These are phyloP conservation scores for Microcaecilia unicolor DNA, from an alignment of 2,797 vertebrate species.

Conservation along the genomic window DNA sequence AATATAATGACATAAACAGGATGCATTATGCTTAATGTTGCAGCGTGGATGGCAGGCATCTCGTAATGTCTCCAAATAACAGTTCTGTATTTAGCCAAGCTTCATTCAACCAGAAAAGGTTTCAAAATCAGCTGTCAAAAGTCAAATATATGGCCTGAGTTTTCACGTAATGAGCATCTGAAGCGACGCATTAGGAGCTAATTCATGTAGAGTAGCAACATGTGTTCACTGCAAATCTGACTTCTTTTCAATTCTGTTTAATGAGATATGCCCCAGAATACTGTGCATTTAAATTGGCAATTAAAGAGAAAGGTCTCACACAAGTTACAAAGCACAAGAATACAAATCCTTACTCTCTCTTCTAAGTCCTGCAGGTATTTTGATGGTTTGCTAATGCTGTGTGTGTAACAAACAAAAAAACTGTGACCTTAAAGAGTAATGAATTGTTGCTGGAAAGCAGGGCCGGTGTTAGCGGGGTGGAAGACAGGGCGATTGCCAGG, in stretches of 20 bases:
- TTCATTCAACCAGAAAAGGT: not conserved
- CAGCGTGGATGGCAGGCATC: not conserved
- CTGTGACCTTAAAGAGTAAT: too few relatives aligned
- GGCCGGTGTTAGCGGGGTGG: too few relatives aligned
- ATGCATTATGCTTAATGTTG: conserved; percentile 6
- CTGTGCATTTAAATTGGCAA: not conserved
- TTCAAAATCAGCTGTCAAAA: not conserved
- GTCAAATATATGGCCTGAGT: not conserved
- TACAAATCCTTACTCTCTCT: too few relatives aligned
- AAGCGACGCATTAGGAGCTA: not conserved
- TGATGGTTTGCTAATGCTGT: too few relatives aligned
- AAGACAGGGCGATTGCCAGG: too few relatives aligned
- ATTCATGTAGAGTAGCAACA: not conserved
- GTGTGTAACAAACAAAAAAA: too few relatives aligned
- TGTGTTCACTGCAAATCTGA: not conserved
- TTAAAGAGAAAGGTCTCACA: not conserved
- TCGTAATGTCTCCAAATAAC: not conserved
- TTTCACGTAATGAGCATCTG: not conserved
- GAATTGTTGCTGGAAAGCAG: too few relatives aligned
- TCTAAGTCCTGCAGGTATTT: too few relatives aligned
- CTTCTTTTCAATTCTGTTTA: not conserved
- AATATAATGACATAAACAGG: not conserved
- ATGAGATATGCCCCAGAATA: not conserved
- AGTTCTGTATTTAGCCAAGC: conserved; percentile 3
- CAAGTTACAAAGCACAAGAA: not conserved